Conservation (phyloP, 2,888 invertebrate species). For the Itoplectis maculator region DNA sequence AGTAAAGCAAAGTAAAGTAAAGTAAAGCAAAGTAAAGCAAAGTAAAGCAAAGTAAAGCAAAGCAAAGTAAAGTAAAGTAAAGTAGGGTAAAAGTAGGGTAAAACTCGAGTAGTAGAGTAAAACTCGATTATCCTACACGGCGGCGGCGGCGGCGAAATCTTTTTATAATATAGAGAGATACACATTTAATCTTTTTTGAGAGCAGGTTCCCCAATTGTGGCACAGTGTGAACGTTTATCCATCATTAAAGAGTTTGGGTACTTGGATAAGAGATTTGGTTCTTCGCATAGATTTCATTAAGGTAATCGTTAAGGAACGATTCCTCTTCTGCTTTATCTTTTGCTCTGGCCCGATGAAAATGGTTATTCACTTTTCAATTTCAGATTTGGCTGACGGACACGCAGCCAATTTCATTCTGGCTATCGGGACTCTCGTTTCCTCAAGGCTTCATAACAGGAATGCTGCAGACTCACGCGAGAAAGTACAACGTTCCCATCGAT, state of each 20-base stretch:
- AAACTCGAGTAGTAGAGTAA: no score
- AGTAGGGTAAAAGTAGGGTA: no score
- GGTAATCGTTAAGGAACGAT: conserved; percentile 85
- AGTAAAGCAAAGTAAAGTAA: no score
- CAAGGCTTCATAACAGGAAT: conserved; percentile 97
- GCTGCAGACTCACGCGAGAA: conserved; percentile 95
- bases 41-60: no score
- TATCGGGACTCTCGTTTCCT: conserved; percentile 97
- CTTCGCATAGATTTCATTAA: conserved; percentile 92
- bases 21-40: no score
- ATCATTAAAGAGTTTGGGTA: conserved; percentile 94
- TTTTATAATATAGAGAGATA: no score
- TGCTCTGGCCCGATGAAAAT: background rate
- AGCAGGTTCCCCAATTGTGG: conserved; percentile 93
- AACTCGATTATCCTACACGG: no score
- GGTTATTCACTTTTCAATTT: conserved; percentile 70
- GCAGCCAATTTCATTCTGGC: conserved; percentile 94
- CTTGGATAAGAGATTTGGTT: conserved; percentile 94
- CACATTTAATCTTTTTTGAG: no score
- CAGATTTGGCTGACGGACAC: conserved; percentile 90
- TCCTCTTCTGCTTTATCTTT: background rate
- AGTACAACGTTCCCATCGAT: conserved; percentile 95
- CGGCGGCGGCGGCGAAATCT: no score
- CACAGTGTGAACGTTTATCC: conserved; percentile 91
- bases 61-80: no score